phyloP scores from a whole-genome alignment of 23 tunicate genomes.

The Trididemnum miniatum region DNA sequence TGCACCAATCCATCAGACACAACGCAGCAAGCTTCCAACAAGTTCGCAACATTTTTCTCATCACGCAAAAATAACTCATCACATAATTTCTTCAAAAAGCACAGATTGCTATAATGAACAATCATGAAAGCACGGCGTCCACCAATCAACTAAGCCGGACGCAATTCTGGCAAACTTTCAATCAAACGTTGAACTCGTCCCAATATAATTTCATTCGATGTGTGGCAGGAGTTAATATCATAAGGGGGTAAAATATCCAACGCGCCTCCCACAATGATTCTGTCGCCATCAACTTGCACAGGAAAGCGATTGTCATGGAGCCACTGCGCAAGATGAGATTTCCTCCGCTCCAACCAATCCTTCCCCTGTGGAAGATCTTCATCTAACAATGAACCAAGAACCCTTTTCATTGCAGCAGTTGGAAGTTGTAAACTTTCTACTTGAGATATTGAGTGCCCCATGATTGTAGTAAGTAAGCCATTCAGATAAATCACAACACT shows the following conservation, averaged over 20 bases:
- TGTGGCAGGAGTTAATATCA: conserved; percentile 44
- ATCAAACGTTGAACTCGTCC: conserved; percentile 39
- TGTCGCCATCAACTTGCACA: conserved; percentile 28
- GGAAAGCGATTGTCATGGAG: conserved; percentile 39
- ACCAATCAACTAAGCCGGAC: too few species aligned
- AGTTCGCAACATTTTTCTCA: too few species aligned
- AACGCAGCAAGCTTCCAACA: too few species aligned
- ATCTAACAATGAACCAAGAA: neutral
- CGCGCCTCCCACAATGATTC: conserved; percentile 30
- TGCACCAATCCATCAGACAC: too few species aligned
- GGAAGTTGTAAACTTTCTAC: neutral
- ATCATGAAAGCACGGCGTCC: too few species aligned
- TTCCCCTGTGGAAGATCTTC: neutral
- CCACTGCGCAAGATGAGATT: conserved; percentile 31
- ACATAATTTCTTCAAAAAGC: too few species aligned
- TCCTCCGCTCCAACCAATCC: conserved; percentile 9
- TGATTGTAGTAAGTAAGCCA: neutral
- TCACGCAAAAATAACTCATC: too few species aligned
- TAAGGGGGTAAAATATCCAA: conserved; percentile 58
- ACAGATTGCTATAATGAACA: too few species aligned
- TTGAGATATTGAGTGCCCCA: neutral
- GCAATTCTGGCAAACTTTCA: conserved; percentile 38
- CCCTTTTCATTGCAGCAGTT: neutral
- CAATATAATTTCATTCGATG: conserved; percentile 52
- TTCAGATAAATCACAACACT: neutral